Conservation (phyloP, 2,888 invertebrate genomes). For the Caenorhabditis virilis region DNA sequence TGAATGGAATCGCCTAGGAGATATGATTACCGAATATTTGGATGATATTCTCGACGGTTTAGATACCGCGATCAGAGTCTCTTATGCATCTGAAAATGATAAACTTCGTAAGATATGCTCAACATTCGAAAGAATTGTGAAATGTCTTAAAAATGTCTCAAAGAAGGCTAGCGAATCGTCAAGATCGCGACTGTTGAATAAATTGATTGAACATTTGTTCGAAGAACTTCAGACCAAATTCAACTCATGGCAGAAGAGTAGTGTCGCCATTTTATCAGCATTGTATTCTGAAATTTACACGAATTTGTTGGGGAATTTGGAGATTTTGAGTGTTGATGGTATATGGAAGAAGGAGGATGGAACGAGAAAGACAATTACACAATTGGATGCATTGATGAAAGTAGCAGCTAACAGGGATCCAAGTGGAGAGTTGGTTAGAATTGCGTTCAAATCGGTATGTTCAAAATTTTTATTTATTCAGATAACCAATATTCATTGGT, state of each 20-base stretch:
- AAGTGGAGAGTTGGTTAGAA: slow-evolving; percentile 24
- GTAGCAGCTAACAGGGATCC: slow-evolving; percentile 21
- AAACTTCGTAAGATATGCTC: not conserved
- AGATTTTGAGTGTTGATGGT: not conserved
- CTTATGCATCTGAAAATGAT: slow-evolving; percentile 1
- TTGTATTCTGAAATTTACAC: slow-evolving; percentile 29
- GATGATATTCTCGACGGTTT: slow-evolving; percentile 9
- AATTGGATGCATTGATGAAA: slow-evolving; percentile 31
- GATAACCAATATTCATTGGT: no score
- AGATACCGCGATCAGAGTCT: slow-evolving; percentile 6
- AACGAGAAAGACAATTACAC: slow-evolving; percentile 10
- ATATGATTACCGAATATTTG: slow-evolving; percentile 27
- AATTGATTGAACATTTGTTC: slow-evolving; percentile 10
- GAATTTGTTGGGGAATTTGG: slow-evolving; percentile 15
- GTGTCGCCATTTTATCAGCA: slow-evolving; percentile 4
- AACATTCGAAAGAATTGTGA: slow-evolving; percentile 15
- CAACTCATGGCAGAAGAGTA: slow-evolving; percentile 12
- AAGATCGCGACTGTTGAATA: slow-evolving; percentile 14
- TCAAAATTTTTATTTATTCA: not conserved
- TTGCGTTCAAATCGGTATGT: slow-evolving; percentile 18
- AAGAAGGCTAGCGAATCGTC: slow-evolving; percentile 18
- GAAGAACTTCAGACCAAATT: slow-evolving; percentile 13
- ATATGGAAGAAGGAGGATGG: slow-evolving; percentile 3
- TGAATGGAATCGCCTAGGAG: slow-evolving; percentile 21
- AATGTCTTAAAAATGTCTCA: slow-evolving; percentile 21